Evolutionary conservation across 2,888 invertebrate genomes (phyloP).

Genomic region (Pterostichus madidus): DNA sequence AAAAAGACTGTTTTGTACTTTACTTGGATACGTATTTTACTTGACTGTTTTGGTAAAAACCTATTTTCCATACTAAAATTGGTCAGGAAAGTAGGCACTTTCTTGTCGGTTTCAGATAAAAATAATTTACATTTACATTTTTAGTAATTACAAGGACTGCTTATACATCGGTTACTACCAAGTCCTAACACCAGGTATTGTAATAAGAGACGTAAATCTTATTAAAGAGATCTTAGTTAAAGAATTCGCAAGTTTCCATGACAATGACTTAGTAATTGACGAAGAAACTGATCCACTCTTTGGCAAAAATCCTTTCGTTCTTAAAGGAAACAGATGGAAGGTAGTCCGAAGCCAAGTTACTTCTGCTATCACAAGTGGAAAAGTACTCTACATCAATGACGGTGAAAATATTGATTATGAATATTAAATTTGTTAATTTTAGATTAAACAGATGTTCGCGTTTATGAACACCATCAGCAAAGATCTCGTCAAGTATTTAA

Average conservation of each 20-base stretch:
- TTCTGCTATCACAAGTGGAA: constrained; percentile 78
- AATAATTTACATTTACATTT: constrained; percentile 53
- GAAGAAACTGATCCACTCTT: constrained; percentile 77
- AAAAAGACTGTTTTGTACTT: no score
- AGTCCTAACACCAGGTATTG: constrained; percentile 71
- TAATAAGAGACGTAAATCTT: constrained; percentile 74
- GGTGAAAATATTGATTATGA: not conserved
- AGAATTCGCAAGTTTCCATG: constrained; percentile 74
- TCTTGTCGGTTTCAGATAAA: no score
- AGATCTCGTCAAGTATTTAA: constrained; percentile 76
- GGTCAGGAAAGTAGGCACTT: no score
- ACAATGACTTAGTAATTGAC: constrained; percentile 74
- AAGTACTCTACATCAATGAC: constrained; percentile 72
- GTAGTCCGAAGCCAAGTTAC: constrained; percentile 77
- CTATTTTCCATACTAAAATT: no score
- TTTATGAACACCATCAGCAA: constrained; percentile 77
- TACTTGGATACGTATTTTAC: no score
- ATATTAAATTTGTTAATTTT: constrained; percentile 38
- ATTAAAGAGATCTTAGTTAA: constrained; percentile 73
- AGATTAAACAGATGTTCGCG: constrained; percentile 78
- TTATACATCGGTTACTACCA: constrained; percentile 75
- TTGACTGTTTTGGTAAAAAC: no score
- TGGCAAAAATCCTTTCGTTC: constrained; percentile 77
- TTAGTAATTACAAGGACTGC: constrained; percentile 72
- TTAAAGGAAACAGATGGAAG: constrained; percentile 78